phyloP scores from a whole-genome alignment of 2,797 vertebrate genomes.

The Microctenopoma stevenorrisi region DNA sequence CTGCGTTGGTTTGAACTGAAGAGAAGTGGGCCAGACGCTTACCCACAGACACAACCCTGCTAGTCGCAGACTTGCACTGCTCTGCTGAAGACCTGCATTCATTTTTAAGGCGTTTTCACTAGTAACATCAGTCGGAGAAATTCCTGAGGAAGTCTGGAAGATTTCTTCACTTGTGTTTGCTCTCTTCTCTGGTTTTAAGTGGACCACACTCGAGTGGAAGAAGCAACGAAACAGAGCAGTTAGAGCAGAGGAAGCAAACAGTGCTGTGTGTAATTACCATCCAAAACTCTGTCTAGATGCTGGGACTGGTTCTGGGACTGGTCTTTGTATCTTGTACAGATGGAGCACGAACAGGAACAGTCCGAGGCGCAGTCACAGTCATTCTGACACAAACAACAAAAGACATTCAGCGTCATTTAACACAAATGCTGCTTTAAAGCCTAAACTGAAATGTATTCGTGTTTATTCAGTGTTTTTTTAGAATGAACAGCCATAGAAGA shows the following conservation, averaged over 20 bases:
- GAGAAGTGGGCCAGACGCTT: constrained; percentile 13
- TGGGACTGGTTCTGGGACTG: constrained; percentile 68
- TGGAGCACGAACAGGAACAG: constrained; percentile 88
- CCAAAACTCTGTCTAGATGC: constrained; percentile 82
- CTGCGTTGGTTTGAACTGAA: constrained; percentile 29
- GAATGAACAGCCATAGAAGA: not conserved
- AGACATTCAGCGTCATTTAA: constrained; percentile 11
- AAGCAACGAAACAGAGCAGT: constrained; percentile 1
- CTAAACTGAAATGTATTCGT: not conserved
- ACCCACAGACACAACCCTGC: not conserved
- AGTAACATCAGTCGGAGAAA: not conserved
- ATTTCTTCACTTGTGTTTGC: not conserved
- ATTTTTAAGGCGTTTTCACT: not conserved
- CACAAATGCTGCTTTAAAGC: not conserved
- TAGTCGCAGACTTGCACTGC: not conserved
- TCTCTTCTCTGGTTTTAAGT: not conserved
- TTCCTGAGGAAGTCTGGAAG: not conserved
- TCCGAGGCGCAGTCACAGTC: constrained; percentile 89
- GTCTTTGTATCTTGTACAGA: constrained; percentile 84
- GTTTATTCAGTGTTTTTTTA: not conserved
- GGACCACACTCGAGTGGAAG: not conserved
- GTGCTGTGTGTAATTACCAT: constrained; percentile 82
- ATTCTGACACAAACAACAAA: constrained; percentile 71
- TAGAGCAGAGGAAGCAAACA: not conserved
- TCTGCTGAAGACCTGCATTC: not conserved